These are phyloP conservation scores for Drosophila simulans DNA, from an alignment of 1,140 invertebrate genomes.

Conservation along the genomic window DNA sequence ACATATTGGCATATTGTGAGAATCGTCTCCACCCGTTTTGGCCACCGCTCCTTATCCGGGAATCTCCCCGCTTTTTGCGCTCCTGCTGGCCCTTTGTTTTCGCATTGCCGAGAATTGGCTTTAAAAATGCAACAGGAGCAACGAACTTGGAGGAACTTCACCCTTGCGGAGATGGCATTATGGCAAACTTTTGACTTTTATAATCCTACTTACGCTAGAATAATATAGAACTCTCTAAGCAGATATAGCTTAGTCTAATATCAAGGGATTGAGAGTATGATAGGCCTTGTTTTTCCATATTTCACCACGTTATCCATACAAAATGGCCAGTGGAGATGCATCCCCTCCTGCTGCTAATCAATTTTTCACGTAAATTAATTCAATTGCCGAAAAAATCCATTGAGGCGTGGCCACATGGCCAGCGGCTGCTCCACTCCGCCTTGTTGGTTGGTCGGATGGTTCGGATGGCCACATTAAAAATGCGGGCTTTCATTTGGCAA, in stretches of 20 bases:
- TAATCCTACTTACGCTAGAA: too few species aligned
- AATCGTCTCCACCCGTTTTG: slow-evolving; percentile 34
- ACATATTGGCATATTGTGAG: slow-evolving; percentile 81
- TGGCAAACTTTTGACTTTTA: not conserved
- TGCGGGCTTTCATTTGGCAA: slow-evolving; percentile 73
- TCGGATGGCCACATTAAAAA: slow-evolving; percentile 72
- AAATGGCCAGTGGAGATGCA: too few species aligned
- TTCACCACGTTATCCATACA: too few species aligned
- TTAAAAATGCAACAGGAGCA: slow-evolving; percentile 69
- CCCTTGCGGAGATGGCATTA: not conserved
- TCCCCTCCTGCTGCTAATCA: slow-evolving; percentile 56
- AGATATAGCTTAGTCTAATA: too few species aligned
- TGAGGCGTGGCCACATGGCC: slow-evolving; percentile 73
- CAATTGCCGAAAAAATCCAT: slow-evolving; percentile 84
- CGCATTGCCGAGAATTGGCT: slow-evolving; percentile 54
- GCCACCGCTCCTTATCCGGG: slow-evolving; percentile 1
- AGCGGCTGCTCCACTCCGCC: slow-evolving; percentile 33
- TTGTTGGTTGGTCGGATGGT: slow-evolving; percentile 45
- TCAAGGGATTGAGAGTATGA: too few species aligned
- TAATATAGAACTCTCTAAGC: too few species aligned
- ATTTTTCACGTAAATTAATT: slow-evolving; percentile 84
- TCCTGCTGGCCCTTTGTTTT: slow-evolving; percentile 53
- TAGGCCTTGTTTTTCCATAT: too few species aligned
- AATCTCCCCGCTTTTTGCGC: not conserved
- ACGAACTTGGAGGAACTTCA: slow-evolving; percentile 2